These are phyloP conservation scores for Leuciscus idus DNA, from an alignment of 2,113 vertebrate species.

Conservation along the genomic window DNA sequence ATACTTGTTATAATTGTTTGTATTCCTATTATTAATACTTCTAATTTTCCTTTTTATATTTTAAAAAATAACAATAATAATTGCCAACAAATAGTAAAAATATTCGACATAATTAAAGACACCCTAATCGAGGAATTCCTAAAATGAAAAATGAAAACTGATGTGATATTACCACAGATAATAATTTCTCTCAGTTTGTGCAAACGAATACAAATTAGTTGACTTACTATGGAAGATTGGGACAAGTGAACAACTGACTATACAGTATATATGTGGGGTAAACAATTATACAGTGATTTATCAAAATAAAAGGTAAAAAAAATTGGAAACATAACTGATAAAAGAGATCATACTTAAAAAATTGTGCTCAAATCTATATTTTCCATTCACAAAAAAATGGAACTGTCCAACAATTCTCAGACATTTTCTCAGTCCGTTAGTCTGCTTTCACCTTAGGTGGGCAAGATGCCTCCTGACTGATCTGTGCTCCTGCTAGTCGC, in stretches of 20 bases:
- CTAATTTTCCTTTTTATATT: background rate
- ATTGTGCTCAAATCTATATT: background rate
- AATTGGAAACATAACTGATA: background rate
- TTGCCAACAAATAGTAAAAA: no score
- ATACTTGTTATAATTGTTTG: background rate
- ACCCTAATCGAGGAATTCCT: no score
- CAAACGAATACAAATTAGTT: no score
- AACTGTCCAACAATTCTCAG: background rate
- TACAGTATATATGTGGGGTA: background rate
- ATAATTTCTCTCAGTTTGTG: no score
- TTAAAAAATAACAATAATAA: no score
- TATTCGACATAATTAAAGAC: no score
- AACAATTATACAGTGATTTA: background rate
- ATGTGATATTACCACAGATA: no score
- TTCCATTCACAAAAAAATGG: no score
- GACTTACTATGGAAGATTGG: no score
- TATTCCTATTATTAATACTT: background rate
- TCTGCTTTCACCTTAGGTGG: conserved; percentile 56
- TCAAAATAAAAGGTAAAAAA: background rate
- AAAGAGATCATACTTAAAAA: background rate
- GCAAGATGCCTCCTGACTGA: conserved; percentile 61
- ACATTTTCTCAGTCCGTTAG: conserved; percentile 38
- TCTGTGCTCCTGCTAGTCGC: conserved; percentile 62
- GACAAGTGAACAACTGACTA: background rate
- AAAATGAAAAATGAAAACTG: no score